Evolutionary conservation across 2,797 vertebrate species (phyloP).

Genomic region (Myotis pilosus): DNA sequence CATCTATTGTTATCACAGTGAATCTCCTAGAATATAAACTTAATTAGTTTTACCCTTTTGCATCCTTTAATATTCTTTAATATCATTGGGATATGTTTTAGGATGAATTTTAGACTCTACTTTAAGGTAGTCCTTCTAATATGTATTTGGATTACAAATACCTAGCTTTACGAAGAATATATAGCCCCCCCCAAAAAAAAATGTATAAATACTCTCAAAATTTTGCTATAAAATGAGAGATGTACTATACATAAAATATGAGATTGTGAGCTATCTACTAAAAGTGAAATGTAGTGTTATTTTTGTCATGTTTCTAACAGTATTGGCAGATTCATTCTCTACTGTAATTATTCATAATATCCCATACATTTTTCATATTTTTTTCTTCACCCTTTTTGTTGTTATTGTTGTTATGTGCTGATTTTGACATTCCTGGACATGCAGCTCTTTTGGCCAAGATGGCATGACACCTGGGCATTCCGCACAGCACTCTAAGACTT

Average conservation of each 20-base stretch:
- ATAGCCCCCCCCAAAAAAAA: background rate
- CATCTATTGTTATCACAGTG: background rate
- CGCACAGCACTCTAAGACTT: background rate
- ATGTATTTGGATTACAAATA: constrained; percentile 31
- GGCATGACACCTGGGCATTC: background rate
- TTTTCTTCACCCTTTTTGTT: background rate
- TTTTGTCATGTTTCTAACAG: background rate
- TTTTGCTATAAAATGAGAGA: background rate
- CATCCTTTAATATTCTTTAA: constrained; percentile 52
- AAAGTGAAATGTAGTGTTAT: background rate
- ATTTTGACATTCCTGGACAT: background rate
- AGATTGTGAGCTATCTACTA: background rate
- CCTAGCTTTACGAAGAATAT: background rate
- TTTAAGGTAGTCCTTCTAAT: background rate
- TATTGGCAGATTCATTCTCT: background rate
- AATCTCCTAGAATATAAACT: constrained; percentile 11
- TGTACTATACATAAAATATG: background rate
- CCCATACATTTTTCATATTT: background rate
- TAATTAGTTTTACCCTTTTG: constrained; percentile 20
- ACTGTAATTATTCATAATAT: background rate
- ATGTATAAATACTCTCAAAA: background rate
- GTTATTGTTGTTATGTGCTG: background rate
- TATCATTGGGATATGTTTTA: constrained; percentile 13
- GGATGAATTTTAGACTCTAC: constrained; percentile 26
- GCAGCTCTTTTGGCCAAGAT: background rate